Evolutionary conservation across 2,888 invertebrate genomes (phyloP).

Genomic region (Ophioninae sp.): DNA sequence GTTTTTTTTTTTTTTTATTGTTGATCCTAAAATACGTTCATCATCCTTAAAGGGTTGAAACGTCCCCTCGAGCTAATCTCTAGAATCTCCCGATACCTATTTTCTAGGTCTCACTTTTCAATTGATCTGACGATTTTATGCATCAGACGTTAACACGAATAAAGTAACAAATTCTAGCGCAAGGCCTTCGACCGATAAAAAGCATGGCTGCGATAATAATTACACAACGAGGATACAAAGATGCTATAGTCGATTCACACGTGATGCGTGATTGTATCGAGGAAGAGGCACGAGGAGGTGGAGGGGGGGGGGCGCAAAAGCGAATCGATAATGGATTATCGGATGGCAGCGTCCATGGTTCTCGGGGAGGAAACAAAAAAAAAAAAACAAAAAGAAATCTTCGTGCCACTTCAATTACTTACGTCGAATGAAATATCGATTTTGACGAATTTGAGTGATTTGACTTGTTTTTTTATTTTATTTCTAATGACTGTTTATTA

Average conservation of each 20-base stretch:
- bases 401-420: background rate
- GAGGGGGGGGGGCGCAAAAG: background rate
- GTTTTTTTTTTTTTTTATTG: too few species aligned
- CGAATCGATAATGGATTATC: background rate
- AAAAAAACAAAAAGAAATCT: background rate
- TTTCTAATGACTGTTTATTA: too few species aligned
- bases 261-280: background rate
- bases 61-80: background rate
- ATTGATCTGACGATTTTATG: constrained; percentile 15
- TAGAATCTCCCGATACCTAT: background rate
- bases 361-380: background rate
- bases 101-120: background rate
- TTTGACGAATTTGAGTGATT: background rate
- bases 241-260: constrained; percentile 14
- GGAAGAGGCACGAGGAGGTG: background rate
- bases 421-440: background rate
- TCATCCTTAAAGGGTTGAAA: background rate
- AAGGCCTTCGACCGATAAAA: constrained; percentile 62
- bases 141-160: constrained; percentile 15
- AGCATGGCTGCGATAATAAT: constrained; percentile 52
- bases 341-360: background rate
- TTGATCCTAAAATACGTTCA: background rate
- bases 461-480: too few species aligned
- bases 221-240: constrained; percentile 52
- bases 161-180: constrained; percentile 48